A percentile compares a stretch with the other conserved stretches of the same genome.
Conservation (phyloP, 2,888 invertebrate species). For the Isotomurus palustris region DNA sequence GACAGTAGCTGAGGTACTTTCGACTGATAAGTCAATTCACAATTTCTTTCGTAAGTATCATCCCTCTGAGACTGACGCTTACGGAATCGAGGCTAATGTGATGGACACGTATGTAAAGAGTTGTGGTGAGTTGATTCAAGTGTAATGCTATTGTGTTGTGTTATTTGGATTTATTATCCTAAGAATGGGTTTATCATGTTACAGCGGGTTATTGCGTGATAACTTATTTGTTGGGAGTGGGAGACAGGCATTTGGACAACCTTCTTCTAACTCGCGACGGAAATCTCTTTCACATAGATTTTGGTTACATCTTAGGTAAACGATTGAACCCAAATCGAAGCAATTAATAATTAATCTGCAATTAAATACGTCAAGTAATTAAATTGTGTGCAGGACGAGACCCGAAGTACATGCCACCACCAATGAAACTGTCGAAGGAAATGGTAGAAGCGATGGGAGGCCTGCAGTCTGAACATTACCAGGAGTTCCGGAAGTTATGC, state of each 20-base stretch:
- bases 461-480: slow-evolving; percentile 82
- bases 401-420: slow-evolving; percentile 97
- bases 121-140: slow-evolving; percentile 59
- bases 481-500: slow-evolving; percentile 88
- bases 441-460: slow-evolving; percentile 99
- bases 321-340: no score
- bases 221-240: slow-evolving; percentile 94
- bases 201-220: slow-evolving; percentile 94
- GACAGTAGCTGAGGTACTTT: slow-evolving; percentile 86
- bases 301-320: slow-evolving; percentile 97
- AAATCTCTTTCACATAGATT: slow-evolving; percentile 93
- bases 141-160: background rate
- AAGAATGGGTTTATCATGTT: slow-evolving; percentile 38
- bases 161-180: background rate
- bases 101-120: slow-evolving; percentile 97
- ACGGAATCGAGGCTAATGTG: slow-evolving; percentile 85
- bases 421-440: slow-evolving; percentile 97
- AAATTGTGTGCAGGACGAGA: no score
- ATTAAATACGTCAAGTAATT: background rate
- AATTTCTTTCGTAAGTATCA: slow-evolving; percentile 88
- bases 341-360: background rate
- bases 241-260: slow-evolving; percentile 97
- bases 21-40: slow-evolving; percentile 80
- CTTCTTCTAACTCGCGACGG: slow-evolving; percentile 84
- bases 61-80: slow-evolving; percentile 76